These are phyloP conservation scores for Phenganax stokvisi DNA, from an alignment of 92 coral and sea anemone species.

Conservation along the genomic window DNA sequence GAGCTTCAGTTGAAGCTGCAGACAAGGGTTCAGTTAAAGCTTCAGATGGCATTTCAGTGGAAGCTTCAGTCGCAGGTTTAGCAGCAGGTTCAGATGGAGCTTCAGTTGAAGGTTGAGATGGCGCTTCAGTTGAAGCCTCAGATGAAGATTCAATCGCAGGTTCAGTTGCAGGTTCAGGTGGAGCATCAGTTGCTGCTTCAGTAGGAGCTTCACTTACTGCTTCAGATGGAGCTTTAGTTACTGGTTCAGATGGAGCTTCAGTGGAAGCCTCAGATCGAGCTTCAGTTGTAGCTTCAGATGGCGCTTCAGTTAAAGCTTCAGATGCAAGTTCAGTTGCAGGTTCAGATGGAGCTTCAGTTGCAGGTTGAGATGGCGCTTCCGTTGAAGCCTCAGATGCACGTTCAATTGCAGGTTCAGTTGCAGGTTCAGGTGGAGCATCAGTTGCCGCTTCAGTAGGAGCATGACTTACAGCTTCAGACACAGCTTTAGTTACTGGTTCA, in stretches of 20 bases:
- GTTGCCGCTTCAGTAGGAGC: no score
- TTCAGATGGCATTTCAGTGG: background rate
- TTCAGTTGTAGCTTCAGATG: background rate
- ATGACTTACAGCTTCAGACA: no score
- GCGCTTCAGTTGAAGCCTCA: no score
- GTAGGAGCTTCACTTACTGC: background rate
- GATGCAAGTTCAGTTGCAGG: background rate
- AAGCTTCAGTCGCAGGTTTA: background rate
- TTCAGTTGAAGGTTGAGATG: background rate
- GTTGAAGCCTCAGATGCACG: no score
- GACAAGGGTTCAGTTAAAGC: no score
- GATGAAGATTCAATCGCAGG: background rate
- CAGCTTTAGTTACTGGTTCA: background rate
- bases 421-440: no score
- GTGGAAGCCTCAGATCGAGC: background rate
- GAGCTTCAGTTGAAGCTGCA: background rate
- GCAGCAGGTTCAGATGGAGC: background rate
- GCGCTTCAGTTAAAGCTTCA: background rate
- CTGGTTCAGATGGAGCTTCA: background rate
- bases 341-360: no score
- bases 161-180: conserved; percentile 11
- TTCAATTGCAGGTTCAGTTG: no score
- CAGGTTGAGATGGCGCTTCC: no score
- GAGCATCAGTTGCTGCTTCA: background rate
- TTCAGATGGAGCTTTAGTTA: background rate